These are phyloP conservation scores for Automeris io DNA, from an alignment of 2,888 invertebrate species.

Conservation along the genomic window DNA sequence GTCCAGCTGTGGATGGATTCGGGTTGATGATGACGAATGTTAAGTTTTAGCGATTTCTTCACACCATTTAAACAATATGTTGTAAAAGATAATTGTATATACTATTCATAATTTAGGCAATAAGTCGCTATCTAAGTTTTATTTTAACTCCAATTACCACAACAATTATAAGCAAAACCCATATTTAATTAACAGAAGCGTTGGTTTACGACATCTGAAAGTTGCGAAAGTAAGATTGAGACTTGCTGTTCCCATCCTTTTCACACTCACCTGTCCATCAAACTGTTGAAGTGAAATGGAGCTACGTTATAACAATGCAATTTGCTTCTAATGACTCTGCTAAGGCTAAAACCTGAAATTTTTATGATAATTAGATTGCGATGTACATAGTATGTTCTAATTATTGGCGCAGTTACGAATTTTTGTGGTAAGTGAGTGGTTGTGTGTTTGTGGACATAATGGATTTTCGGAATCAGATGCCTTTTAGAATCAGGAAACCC, in stretches of 20 bases:
- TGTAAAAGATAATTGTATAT: neutral
- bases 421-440: slow-evolving; percentile 55
- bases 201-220: slow-evolving; percentile 49
- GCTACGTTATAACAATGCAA: slow-evolving; percentile 41
- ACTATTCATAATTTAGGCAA: slow-evolving; percentile 1
- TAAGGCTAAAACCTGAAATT: slow-evolving; percentile 72
- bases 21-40: too few relatives aligned
- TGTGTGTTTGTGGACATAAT: slow-evolving; percentile 49
- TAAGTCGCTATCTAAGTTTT: neutral
- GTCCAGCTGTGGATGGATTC: too few relatives aligned
- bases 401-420: slow-evolving; percentile 61
- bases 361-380: slow-evolving; percentile 71
- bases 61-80: too few relatives aligned
- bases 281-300: slow-evolving; percentile 43
- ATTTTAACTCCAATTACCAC: slow-evolving; percentile 5
- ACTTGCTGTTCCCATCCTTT: neutral
- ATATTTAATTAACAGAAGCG: slow-evolving; percentile 35
- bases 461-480: slow-evolving; percentile 58
- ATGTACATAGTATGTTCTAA: slow-evolving; percentile 48
- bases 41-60: too few relatives aligned
- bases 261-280: neutral
- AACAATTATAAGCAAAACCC: slow-evolving; percentile 6
- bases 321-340: slow-evolving; percentile 54
- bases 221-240: slow-evolving; percentile 11
- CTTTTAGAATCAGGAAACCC: slow-evolving; percentile 49